These are phyloP conservation scores for Agelastica alni DNA, from an alignment of 2,888 invertebrate species.

Conservation along the genomic window DNA sequence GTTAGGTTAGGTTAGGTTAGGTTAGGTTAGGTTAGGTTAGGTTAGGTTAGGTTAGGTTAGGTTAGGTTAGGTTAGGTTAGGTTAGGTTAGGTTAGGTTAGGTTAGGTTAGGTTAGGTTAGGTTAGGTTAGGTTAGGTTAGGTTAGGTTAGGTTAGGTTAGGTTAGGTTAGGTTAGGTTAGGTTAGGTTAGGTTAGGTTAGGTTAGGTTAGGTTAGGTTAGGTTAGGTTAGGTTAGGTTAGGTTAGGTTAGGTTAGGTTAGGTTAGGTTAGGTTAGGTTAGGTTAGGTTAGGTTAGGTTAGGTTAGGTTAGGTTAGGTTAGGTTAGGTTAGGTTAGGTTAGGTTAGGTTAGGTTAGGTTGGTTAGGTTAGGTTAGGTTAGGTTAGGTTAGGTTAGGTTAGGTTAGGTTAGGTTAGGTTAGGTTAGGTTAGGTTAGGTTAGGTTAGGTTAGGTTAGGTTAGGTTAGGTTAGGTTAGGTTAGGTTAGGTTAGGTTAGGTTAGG, in stretches of 20 bases:
- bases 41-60: background rate
- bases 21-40: background rate
- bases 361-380: background rate
- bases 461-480: no score
- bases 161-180: background rate
- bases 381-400: constrained; percentile 5
- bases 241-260: background rate
- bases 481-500: constrained; percentile 11
- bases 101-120: background rate
- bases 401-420: constrained; percentile 4
- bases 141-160: background rate
- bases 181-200: background rate
- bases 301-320: background rate
- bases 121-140: background rate
- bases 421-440: constrained; percentile 11
- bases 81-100: background rate
- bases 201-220: background rate
- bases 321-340: constrained; percentile 11
- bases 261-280: background rate
- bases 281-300: background rate
- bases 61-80: background rate
- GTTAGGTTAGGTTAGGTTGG: constrained; percentile 12
- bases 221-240: background rate
- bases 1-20: background rate
- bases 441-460: constrained; percentile 5